These are phyloP conservation scores for Adelognathus sp. DNA, from an alignment of 2,888 invertebrate genomes.

Conservation along the genomic window DNA sequence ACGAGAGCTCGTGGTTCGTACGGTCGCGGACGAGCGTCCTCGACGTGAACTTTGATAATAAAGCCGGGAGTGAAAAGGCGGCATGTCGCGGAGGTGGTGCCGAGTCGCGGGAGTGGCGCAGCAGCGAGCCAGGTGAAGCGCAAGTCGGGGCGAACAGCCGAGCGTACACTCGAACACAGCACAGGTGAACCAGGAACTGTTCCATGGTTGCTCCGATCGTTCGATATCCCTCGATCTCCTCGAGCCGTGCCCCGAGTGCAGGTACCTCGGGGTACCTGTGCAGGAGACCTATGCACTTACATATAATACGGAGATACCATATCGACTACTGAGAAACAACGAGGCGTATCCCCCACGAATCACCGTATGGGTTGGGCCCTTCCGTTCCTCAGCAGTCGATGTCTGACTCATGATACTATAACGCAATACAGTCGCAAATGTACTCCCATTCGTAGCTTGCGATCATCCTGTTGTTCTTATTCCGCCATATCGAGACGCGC, in stretches of 20 bases:
- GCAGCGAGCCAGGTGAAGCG: slow-evolving; percentile 70
- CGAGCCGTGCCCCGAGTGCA: slow-evolving; percentile 57
- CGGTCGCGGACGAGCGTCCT: slow-evolving; percentile 67
- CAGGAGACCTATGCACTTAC: slow-evolving; percentile 42
- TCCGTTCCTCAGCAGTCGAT: too few relatives aligned
- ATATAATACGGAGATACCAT: slow-evolving; percentile 36
- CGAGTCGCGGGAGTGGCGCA: slow-evolving; percentile 74
- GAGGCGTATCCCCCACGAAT: too few relatives aligned
- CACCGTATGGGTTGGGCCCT: too few relatives aligned
- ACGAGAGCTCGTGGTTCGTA: slow-evolving; percentile 49
- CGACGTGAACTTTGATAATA: slow-evolving; percentile 79
- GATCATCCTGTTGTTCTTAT: not conserved
- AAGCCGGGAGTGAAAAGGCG: slow-evolving; percentile 75
- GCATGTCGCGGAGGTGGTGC: slow-evolving; percentile 77
- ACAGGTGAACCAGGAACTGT: slow-evolving; percentile 78
- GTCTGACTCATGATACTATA: slow-evolving; percentile 8
- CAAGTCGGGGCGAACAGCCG: slow-evolving; percentile 8
- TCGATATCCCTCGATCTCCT: slow-evolving; percentile 53
- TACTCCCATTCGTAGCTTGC: not conserved
- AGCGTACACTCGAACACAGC: slow-evolving; percentile 53
- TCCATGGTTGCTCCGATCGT: slow-evolving; percentile 61
- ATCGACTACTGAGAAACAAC: not conserved
- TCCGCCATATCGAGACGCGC: not conserved
- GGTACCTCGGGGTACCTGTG: slow-evolving; percentile 43
- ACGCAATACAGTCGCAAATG: slow-evolving; percentile 5